Conservation (phyloP, 2,888 invertebrate species). For the Amphipoea lucens region DNA sequence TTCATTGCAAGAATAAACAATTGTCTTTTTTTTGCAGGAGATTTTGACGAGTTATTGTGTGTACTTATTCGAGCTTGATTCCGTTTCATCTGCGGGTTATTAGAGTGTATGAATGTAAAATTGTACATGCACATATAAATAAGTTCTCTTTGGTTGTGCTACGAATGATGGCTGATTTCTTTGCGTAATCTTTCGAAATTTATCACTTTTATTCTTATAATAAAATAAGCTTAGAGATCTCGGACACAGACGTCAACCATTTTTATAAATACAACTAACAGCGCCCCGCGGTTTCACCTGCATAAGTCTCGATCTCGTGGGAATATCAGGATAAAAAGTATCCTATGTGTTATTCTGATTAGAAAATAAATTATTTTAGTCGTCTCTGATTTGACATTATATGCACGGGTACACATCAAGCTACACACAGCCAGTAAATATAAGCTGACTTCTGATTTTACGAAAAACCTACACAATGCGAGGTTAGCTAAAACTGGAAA, state of each 20-base stretch:
- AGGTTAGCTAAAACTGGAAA: neutral
- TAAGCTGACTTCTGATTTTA: neutral
- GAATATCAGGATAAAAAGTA: no score
- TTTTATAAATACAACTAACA: neutral
- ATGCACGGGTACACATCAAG: neutral
- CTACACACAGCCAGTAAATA: neutral
- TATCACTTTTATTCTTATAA: no score
- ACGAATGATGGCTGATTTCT: neutral
- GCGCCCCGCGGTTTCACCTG: no score
- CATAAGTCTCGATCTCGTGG: no score
- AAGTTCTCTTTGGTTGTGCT: neutral
- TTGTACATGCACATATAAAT: neutral
- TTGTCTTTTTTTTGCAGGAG: neutral
- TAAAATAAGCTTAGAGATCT: neutral
- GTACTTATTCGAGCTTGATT: neutral
- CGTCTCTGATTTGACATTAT: neutral
- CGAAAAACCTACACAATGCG: neutral
- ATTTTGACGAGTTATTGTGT: neutral
- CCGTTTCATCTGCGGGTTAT: neutral
- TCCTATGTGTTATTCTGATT: no score
- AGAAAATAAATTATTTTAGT: neutral
- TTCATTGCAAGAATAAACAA: neutral
- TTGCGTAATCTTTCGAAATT: neutral
- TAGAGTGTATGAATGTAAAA: neutral
- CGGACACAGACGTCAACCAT: neutral